Conservation (phyloP, 2,113 vertebrate genomes). For the Melanocharis versteri region DNA sequence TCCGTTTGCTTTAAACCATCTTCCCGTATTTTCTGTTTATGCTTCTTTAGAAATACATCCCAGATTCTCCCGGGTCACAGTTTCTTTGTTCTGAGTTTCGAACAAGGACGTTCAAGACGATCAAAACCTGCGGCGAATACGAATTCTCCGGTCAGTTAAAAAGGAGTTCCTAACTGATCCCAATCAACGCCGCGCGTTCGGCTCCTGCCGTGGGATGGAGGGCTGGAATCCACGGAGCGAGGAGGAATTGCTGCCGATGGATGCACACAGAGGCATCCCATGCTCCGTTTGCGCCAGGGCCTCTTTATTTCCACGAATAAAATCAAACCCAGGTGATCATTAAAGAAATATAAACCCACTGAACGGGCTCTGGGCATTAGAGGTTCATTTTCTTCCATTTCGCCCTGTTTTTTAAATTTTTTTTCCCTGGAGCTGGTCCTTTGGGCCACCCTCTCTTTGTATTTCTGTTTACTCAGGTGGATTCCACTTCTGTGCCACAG, state of each 20-base stretch:
- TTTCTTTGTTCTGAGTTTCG: neutral
- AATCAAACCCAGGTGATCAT: neutral
- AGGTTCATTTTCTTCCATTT: neutral
- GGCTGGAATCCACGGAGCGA: neutral
- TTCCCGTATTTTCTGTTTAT: neutral
- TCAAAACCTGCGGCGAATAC: neutral
- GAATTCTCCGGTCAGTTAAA: neutral
- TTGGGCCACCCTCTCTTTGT: neutral
- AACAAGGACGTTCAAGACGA: neutral
- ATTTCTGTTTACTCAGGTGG: neutral
- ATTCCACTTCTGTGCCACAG: neutral
- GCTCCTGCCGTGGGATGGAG: neutral
- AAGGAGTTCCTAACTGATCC: neutral
- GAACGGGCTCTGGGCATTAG: neutral
- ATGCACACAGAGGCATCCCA: neutral
- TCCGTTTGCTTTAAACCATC: neutral
- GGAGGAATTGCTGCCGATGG: conserved; percentile 20
- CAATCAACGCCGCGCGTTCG: neutral
- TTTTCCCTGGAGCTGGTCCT: neutral
- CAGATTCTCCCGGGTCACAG: neutral
- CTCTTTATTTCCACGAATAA: neutral
- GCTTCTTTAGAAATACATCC: neutral
- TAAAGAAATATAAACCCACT: neutral
- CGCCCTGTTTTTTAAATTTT: neutral
- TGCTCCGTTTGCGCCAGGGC: neutral